A percentile compares a stretch with the other conserved stretches of the same genome.
phyloP scores from a whole-genome alignment of 2,888 invertebrate species.

The Eutolmus rufibarbis region DNA sequence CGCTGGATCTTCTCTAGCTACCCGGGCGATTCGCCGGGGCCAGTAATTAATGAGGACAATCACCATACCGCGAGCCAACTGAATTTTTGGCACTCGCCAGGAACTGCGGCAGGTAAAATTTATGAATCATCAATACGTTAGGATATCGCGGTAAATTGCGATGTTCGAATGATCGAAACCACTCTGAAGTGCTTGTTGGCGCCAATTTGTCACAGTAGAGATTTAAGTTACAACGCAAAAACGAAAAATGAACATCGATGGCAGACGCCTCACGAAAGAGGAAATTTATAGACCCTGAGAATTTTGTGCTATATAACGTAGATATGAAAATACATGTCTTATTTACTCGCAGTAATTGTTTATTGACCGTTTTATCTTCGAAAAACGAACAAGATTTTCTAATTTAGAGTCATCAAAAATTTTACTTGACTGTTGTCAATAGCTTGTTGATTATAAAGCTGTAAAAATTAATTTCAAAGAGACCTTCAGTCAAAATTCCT shows the following conservation, averaged over 20 bases:
- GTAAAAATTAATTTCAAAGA: background rate
- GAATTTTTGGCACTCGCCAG: background rate
- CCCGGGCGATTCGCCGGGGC: background rate
- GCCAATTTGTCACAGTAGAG: constrained; percentile 4
- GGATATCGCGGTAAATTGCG: background rate
- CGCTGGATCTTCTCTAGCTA: background rate
- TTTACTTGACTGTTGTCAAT: background rate
- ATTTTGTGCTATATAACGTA: background rate
- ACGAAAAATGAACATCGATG: background rate
- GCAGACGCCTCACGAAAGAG: background rate
- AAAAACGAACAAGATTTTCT: background rate
- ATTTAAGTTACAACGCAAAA: background rate
- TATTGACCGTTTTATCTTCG: background rate
- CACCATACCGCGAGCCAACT: background rate
- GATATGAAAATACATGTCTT: background rate
- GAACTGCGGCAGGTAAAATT: background rate
- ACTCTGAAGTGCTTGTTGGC: background rate
- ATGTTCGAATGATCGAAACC: background rate
- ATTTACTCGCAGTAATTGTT: background rate
- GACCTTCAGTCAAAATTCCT: background rate
- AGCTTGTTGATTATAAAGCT: too few species aligned
- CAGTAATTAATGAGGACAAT: constrained; percentile 26
- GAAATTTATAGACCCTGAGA: background rate
- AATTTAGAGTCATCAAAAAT: background rate
- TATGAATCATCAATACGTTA: constrained; percentile 4